Base-by-base conservation (phyloP, 2,888 invertebrate genomes). In the Parelbella ahira region DNA sequence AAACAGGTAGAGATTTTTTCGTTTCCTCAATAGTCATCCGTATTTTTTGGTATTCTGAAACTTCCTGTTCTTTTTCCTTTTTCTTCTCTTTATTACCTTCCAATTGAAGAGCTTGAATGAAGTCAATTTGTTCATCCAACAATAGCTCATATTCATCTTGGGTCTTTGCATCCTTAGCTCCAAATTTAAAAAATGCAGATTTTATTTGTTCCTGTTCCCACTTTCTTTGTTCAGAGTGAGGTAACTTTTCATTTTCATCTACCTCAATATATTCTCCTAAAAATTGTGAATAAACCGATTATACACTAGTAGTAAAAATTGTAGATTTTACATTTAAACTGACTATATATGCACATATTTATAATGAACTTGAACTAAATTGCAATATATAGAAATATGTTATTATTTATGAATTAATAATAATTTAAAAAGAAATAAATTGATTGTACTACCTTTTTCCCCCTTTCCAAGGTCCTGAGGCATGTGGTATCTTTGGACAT, bases 151-250 rank as follows among this genome's bases (percentile, higher is more conserved):
- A 99, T 54, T 98, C 95, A 63, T 94, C 91, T 66, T 93, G 81
- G 60, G 81, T 72, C 68, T 80, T 75, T 9, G 93, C 93, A 89
- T 98, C 95, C 76, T 94, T 95, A 0, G 98, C 96, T 4, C 99
- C 99, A 88, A 98, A 97, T 60, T 93, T 93, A 67, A 96, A 96
- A 38, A 95, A 92, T 1, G 98, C 98, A 2, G 96, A 95, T 34
- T 94, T 93, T 84, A 99, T 93, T 76, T 98, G 97, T 68, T 98
- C 98, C 45, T 97, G 96, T 77, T 99, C 99, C 99, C 99, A 99
- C 88, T 97, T 97, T 56, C 93, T 92, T 77, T 95, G 95, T 57
- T 95, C 95, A 0, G 94, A 94, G 65, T 94, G 93, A 0, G 94
- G 94, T 48, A 93, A 87, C 59, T 92, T 93, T 70, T 98, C 97